Percentiles rank a stretch among this genome's conserved stretches.
Evolutionary conservation across 2,797 vertebrate species (phyloP).

Genomic region (Sebastes cheni): DNA sequence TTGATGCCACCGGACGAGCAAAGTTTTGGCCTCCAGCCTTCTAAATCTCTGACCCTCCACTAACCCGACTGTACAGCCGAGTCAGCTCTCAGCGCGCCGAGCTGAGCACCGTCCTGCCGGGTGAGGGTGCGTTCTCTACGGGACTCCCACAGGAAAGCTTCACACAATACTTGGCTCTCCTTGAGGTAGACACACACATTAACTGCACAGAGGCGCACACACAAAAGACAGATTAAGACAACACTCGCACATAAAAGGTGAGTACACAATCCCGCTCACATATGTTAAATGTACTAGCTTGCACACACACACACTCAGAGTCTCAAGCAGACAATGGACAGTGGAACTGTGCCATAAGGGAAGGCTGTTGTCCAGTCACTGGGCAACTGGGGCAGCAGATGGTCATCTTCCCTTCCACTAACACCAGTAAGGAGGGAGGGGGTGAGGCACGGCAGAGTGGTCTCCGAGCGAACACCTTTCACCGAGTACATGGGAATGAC

Average conservation of each 20-base stretch:
- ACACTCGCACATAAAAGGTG: constrained; percentile 38
- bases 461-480: constrained; percentile 55
- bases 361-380: constrained; percentile 80
- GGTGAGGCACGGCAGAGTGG: constrained; percentile 34
- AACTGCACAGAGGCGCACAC: constrained; percentile 20
- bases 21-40: constrained; percentile 50
- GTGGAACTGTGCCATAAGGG: constrained; percentile 78
- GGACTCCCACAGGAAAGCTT: constrained; percentile 79
- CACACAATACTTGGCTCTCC: constrained; percentile 78
- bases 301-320: constrained; percentile 13
- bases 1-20: constrained; percentile 40
- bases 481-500: constrained; percentile 69
- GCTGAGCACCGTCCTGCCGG: constrained; percentile 41
- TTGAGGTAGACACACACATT: constrained; percentile 53
- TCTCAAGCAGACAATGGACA: constrained; percentile 73
- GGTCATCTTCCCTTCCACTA: constrained; percentile 81
- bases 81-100: constrained; percentile 28
- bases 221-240: constrained; percentile 42
- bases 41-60: constrained; percentile 55
- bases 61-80: constrained; percentile 44
- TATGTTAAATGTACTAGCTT: constrained; percentile 12
- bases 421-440: constrained; percentile 62
- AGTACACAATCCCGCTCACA: constrained; percentile 26
- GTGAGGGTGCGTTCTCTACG: constrained; percentile 61
- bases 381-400: constrained; percentile 84